Evolutionary conservation across 2,113 vertebrate genomes (phyloP).

Genomic region (Tympanuchus pallidicinctus): DNA sequence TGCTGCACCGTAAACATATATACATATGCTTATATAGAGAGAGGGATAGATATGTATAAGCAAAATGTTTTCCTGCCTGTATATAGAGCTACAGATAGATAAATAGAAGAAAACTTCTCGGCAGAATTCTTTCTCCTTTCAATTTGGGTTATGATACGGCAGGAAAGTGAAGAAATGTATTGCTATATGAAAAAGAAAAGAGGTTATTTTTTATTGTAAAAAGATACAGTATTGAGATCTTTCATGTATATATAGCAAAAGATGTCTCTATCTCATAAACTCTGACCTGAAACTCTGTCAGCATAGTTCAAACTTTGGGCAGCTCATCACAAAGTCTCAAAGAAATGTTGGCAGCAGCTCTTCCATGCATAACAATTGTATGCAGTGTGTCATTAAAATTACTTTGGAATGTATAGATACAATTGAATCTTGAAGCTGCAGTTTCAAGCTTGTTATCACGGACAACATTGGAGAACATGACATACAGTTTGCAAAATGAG

Average conservation of each 20-base stretch:
- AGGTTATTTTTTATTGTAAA: not conserved
- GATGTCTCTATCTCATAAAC: not conserved
- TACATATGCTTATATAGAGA: not conserved
- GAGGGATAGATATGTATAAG: not conserved
- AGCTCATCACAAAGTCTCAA: not conserved
- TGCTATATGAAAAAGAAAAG: not conserved
- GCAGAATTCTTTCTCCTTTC: not conserved
- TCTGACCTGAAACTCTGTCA: not conserved
- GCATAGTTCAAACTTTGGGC: not conserved
- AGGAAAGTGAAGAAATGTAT: not conserved
- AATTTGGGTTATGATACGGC: not conserved
- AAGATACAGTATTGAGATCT: not conserved
- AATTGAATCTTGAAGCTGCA: not conserved
- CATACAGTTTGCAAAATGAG: not conserved
- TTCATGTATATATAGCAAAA: not conserved
- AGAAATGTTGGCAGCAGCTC: not conserved
- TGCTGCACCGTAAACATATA: not conserved
- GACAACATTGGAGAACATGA: not conserved
- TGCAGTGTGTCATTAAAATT: not conserved
- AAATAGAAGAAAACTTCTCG: not conserved
- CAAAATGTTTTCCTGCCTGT: not conserved
- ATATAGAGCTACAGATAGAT: not conserved
- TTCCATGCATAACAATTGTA: not conserved
- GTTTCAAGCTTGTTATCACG: constrained; percentile 26
- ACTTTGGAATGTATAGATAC: not conserved